Evolutionary conservation across 2,797 vertebrate genomes (phyloP).

Genomic region (Odontamblyopus lacepedii): DNA sequence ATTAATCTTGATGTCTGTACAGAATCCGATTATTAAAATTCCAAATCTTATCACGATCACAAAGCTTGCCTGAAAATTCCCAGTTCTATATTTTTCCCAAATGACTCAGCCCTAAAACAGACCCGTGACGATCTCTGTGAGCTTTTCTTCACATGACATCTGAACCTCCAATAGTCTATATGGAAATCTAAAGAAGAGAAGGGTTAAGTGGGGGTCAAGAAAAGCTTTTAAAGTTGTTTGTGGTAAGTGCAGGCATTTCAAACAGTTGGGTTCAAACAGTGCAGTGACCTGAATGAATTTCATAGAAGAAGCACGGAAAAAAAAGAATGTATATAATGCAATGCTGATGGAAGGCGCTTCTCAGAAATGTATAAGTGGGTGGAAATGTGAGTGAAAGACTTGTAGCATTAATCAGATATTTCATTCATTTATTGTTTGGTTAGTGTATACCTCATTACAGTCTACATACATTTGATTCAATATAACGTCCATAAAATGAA

Average conservation of each 20-base stretch:
- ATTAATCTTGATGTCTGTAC: too few species aligned
- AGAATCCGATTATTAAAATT: too few species aligned
- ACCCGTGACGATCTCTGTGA: background rate
- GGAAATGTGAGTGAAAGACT: background rate
- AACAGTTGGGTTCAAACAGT: constrained; percentile 6
- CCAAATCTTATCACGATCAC: too few species aligned
- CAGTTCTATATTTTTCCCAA: too few species aligned
- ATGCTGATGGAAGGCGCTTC: constrained; percentile 27
- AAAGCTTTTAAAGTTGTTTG: constrained; percentile 32
- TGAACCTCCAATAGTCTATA: background rate
- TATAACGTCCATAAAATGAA: too few species aligned
- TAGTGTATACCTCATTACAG: too few species aligned
- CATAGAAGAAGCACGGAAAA: background rate
- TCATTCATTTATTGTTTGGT: too few species aligned
- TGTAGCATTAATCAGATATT: too few species aligned
- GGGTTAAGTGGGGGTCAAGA: constrained; percentile 13
- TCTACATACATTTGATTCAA: too few species aligned
- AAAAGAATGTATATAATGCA: background rate
- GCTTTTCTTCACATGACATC: background rate
- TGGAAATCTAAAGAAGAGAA: background rate
- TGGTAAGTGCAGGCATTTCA: background rate
- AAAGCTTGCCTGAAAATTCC: too few species aligned
- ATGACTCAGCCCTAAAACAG: too few species aligned
- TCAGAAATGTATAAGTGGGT: constrained; percentile 1
- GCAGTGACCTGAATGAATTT: constrained; percentile 9